Base-by-base conservation (phyloP, 23 tunicate genomes). In the Aplidium turbinatum region DNA sequence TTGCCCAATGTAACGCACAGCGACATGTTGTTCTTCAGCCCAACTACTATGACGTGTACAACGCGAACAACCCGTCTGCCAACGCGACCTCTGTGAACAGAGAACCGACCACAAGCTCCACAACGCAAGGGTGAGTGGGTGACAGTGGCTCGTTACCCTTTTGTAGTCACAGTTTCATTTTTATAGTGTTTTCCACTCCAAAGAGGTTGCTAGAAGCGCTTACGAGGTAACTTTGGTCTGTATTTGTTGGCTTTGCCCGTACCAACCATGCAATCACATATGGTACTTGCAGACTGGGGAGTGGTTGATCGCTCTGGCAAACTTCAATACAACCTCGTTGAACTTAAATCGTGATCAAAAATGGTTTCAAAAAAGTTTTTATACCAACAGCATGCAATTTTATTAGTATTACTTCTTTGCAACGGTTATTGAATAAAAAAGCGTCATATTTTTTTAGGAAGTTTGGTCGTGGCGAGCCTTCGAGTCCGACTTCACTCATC, bases 31-130 rank as follows among this genome's bases (percentile, higher is more conserved):
- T 53, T 28, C 53, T 68, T 16, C 77, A 79, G 85, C 81, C 87
- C 20, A 89, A 77, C 45, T 89, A 76, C 70, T 89, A 89, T 53
- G 96, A 89, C 75, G 52, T 89, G 81, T 69, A 89, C 65, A 72
- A 46, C 67, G 24, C 69, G 19, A 78, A 40, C 50, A 88, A 78
- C 27, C 96, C 63, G 29, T 31, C 82, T 13, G 89, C 81, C 31
- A 81, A 72, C 73, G 1, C 72, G 1, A 38, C 79, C 2, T 24
- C 77, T 18, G 40, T 71, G 19, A 75, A 75, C 27, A 33, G 86
- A 35, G 96, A 88, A 32, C 38, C 83, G 9, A 63, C 87, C 23
- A 36, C 86, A 0, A 73, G 55, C 20, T 33, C 73, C n/a, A 27
- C 74, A 24, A 76, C 75, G 21, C 96, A 88, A 75, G 83, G 96